phyloP scores from a whole-genome alignment of 2,113 vertebrate genomes.

The Pimephales promelas region DNA sequence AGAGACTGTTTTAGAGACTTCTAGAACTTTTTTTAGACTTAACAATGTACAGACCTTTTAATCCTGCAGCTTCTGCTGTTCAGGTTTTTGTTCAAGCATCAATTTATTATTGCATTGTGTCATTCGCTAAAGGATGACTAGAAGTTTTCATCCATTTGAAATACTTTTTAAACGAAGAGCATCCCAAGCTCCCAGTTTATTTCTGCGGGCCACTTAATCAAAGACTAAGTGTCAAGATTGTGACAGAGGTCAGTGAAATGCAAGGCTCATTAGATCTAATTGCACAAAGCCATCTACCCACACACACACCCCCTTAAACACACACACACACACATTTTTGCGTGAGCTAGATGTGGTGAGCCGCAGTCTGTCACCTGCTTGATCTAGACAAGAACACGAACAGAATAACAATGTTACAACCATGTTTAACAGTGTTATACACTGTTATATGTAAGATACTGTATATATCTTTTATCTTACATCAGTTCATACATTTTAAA shows the following conservation, averaged over 20 bases:
- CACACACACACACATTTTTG: constrained; percentile 17
- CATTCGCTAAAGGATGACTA: not conserved
- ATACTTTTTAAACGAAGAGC: not conserved
- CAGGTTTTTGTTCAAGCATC: not conserved
- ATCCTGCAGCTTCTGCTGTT: not conserved
- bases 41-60: not conserved
- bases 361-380: constrained; percentile 14
- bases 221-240: constrained; percentile 24
- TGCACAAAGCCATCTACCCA: constrained; percentile 15
- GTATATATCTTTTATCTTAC: too few relatives aligned
- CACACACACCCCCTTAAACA: not conserved
- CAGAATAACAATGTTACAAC: constrained; percentile 8
- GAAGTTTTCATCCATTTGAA: not conserved
- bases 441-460: too few relatives aligned
- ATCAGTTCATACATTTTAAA: too few relatives aligned
- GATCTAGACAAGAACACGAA: not conserved
- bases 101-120: not conserved
- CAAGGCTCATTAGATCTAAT: constrained; percentile 44
- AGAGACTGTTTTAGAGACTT: not conserved
- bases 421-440: too few relatives aligned
- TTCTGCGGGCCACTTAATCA: constrained; percentile 35
- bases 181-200: constrained; percentile 22
- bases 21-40: not conserved
- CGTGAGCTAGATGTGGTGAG: constrained; percentile 12
- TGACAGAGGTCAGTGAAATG: constrained; percentile 39